Base-by-base conservation (phyloP, 2,888 invertebrate genomes). In the Drosophila parthenogenetica region DNA sequence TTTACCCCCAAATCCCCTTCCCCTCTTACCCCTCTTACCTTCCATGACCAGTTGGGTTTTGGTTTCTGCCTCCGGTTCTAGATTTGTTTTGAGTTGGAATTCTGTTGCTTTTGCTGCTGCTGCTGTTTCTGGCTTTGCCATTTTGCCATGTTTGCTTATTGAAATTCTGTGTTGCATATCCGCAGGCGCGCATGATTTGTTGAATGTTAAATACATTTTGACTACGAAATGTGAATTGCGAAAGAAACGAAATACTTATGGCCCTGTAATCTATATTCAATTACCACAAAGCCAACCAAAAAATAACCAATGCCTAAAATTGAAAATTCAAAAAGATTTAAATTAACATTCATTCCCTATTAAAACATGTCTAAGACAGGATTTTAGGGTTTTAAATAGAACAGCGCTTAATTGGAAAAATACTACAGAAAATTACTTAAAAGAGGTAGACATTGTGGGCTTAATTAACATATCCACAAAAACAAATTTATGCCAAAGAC, bases 141-240 rank as follows among this genome's bases (percentile, higher is more conserved):
- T 59, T 59, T 70, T 48, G 55, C 55, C 54, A 50, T 87, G 81
- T 85, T 89, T 87, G 82, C 85, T 80, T 87, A 89, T 86, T 87
- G 89, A 86, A 78, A 89, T 89, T 87, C 89, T 75, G 82, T 75
- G 80, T 85, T 85, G 89, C 86, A 85, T 87, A 87, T 77, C 89
- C 89, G 80, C 80, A 85, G 86, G 86, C 87, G 89, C 86, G 71
- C 81, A 87, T 77, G 86, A 89, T 84, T 86, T 79, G 89, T 81
- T 81, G 84, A 87, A 81, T 85, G 69, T 69, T 78, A 81, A 87
- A 73, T 59, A 78, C 62, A 79, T 65, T 70, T 72, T 43, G 54
- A 50, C 71, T 74, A 69, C 58, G 55, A 45, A 63, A 13, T 32
- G 10, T n/a, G 45, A 3, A 59, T 45, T 67, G 66, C 63, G 51